A percentile compares a stretch with the other conserved stretches of the same genome.
Conservation (phyloP, 2,797 vertebrate species). For the Sparus aurata region DNA sequence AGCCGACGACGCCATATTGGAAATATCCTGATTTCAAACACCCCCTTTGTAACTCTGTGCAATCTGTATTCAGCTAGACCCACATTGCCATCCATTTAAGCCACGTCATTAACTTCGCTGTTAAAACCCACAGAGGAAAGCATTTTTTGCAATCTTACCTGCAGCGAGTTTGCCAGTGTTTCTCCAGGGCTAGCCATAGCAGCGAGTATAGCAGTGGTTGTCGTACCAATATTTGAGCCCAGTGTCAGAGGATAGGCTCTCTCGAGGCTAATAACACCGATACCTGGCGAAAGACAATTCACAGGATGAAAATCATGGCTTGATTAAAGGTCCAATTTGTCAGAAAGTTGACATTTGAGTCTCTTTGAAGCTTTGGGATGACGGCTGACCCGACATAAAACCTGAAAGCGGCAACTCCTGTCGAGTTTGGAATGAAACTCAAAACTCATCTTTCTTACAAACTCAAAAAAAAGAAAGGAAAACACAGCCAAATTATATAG, state of each 20-base stretch:
- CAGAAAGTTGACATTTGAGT: no score
- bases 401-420: no score
- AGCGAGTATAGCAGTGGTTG: conserved; percentile 95
- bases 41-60: no score
- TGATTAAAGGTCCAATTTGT: no score
- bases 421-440: no score
- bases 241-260: conserved; percentile 95
- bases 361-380: no score
- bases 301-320: neutral
- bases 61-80: no score
- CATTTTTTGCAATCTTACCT: conserved; percentile 81
- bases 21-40: no score
- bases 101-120: neutral
- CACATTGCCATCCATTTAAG: neutral
- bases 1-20: no score
- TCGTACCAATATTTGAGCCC: conserved; percentile 97
- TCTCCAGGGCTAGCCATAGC: conserved; percentile 93
- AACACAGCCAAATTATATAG: no score
- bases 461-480: neutral
- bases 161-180: conserved; percentile 88
- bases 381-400: no score
- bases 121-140: neutral
- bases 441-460: neutral
- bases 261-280: conserved; percentile 95
- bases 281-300: conserved; percentile 81